Evolutionary conservation across 2,113 vertebrate species (phyloP).

Genomic region (Perca schrenkii): DNA sequence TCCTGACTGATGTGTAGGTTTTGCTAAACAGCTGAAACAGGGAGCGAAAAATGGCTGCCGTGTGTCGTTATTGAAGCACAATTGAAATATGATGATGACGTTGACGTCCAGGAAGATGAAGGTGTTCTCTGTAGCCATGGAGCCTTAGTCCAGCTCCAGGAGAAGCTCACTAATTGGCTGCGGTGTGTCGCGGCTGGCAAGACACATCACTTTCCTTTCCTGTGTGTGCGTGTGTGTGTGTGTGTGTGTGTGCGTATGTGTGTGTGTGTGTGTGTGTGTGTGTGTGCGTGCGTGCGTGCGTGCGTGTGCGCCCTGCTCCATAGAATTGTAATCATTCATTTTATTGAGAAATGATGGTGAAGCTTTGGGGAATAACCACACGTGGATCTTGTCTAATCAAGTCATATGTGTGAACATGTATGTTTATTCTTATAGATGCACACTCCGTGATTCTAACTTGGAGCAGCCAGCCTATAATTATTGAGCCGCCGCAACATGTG

Average conservation of each 20-base stretch:
- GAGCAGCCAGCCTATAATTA: no score
- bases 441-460: no score
- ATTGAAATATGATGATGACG: slow-evolving; percentile 63
- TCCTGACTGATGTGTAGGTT: slow-evolving; percentile 43
- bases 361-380: background rate
- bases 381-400: background rate
- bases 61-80: slow-evolving; percentile 53
- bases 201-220: slow-evolving; percentile 20
- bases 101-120: slow-evolving; percentile 62
- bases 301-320: slow-evolving; percentile 21
- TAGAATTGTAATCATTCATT: slow-evolving; percentile 42
- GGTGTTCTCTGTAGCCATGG: slow-evolving; percentile 76
- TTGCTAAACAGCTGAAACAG: slow-evolving; percentile 47
- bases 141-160: slow-evolving; percentile 52
- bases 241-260: slow-evolving; percentile 11
- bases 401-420: no score
- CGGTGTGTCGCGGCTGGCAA: slow-evolving; percentile 40
- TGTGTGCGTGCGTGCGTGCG: slow-evolving; percentile 22
- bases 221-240: slow-evolving; percentile 22
- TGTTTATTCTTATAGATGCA: no score
- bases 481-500: no score
- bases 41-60: slow-evolving; percentile 44
- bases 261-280: no score
- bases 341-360: slow-evolving; percentile 33
- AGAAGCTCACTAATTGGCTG: slow-evolving; percentile 78